Evolutionary conservation across 1,140 invertebrate species (phyloP), one percentile per base, ranked within the genome.

Genomic region (Psix sp.): DNA sequence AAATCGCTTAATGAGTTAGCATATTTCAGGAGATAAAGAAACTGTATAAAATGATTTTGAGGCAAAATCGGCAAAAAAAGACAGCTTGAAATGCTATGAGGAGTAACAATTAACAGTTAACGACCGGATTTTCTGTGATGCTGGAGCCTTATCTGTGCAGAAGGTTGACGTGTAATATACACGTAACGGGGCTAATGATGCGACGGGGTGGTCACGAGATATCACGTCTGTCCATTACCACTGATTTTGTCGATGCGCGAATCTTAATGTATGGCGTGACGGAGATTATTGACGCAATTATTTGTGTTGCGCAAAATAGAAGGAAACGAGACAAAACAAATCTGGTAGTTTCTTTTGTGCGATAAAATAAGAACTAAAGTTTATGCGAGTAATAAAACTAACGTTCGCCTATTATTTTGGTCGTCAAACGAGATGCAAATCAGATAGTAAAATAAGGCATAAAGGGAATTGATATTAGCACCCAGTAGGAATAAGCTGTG

Each of bases 401-500:
- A 54, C 31, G 60, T 38, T 39, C 38, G 46, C 49, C 48, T 46
- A 54, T 65, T 65, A 65, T 65, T 21, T 46, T 6, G 4, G 39
- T 7, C 18, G 16, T 38, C 29, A 31, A 52, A 46, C 31, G 39
- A 42, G 29, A 51, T 62, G 59, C 59, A 65, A 65, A 57, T 67
- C 29, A 36, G 52, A 57, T 49, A 57, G 20, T 56, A 40, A 57
- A 56, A 57, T 24, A 18, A 18, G 33, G 51, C 7, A 39, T 49
- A 48, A 51, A 54, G 49, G 31, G 13, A 49, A 21, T 17, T 18
- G 29, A 45, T 15, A 9, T 57, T 36, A 45, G 33, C 51, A 46
- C 33, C n/a, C 67, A 40, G 57, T 63, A 24, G 21, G 68, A 65
- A 49, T 65, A 59, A 65, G 68, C 60, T 72, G 60, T 45, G 38